A percentile compares a stretch with the other conserved stretches of the same genome.
These are phyloP conservation scores for Mus caroli DNA, from an alignment of 2,797 vertebrate genomes.

Conservation along the genomic window DNA sequence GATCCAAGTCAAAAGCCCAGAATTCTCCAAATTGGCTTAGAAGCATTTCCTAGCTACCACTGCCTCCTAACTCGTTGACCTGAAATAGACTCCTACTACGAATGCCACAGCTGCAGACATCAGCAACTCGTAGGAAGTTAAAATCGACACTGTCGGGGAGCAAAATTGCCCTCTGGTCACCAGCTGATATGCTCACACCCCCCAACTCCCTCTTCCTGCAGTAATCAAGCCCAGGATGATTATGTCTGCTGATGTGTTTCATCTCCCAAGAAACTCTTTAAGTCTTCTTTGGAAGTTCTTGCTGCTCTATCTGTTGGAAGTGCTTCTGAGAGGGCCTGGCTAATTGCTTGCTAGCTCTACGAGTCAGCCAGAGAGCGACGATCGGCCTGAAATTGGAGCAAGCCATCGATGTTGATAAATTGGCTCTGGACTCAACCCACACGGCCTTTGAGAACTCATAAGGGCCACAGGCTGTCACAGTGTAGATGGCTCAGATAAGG, in stretches of 20 bases:
- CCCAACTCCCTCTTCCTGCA: neutral
- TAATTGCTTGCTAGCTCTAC: constrained; percentile 26
- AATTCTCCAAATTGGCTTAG: constrained; percentile 70
- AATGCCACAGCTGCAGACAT: constrained; percentile 18
- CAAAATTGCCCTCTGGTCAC: constrained; percentile 35
- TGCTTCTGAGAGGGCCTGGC: neutral
- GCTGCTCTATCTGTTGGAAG: neutral
- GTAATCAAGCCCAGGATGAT: neutral
- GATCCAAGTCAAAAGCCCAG: constrained; percentile 56
- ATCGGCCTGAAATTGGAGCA: neutral
- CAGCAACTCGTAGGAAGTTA: constrained; percentile 54
- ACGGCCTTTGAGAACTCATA: neutral
- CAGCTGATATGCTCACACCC: neutral
- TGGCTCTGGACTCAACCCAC: neutral
- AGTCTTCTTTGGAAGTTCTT: neutral
- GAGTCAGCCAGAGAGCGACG: neutral
- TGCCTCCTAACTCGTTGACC: constrained; percentile 58
- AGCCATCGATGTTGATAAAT: constrained; percentile 31
- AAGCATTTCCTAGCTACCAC: constrained; percentile 49
- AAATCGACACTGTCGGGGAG: constrained; percentile 43
- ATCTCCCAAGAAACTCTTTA: neutral
- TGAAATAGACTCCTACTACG: constrained; percentile 55
- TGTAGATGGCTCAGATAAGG: neutral
- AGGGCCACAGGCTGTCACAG: neutral
- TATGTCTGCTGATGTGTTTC: neutral